Base-by-base conservation (phyloP, 2,888 invertebrate genomes). In the Drosophila leonis region DNA sequence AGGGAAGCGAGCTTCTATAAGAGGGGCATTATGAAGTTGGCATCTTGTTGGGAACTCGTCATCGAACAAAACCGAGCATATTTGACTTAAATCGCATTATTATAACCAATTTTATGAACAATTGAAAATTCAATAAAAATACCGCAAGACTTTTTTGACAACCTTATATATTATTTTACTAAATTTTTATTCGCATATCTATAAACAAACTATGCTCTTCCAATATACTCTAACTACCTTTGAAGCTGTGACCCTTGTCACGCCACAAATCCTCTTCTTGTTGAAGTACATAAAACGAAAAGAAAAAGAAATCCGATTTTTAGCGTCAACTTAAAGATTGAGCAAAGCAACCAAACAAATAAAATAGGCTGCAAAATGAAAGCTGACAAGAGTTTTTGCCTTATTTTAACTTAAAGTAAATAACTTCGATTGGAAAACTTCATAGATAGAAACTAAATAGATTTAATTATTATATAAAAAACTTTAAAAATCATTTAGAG, bases 211-310 rank as follows among this genome's bases (percentile, higher is more conserved):
- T 31, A 33, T 49, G 18, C 49, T 33, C 48, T 31, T 49, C 29
- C n/a, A n/a, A 12, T 2, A 35, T 52, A 35, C 51, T 35, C 35
- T 35, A 20, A 13, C 31, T 20, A 15, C 35, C 51, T 52, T 52
- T 52, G 15, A 51, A 20, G 51, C 20, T 33, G 15, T 35, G 35
- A 52, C 52, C 52, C 52, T 52, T 52, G 35, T 52, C 52, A 52
- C 35, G 52, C 24, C 52, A 35, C 52, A 33, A 35, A 24, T 52
- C 24, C 35, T 24, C 52, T 35, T 52, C 24, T 33, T n/a, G 20
- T 15, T 37, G 35, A 52, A 35, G 33, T 13, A 24, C 20, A 18
- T 18, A 15, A 52, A 35, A 33, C 33, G 20, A 52, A 35, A 24
- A 24, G 24, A 24, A 24, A 9, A 7, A 31, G 18, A 49, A 49